phyloP scores from a whole-genome alignment of 2,888 invertebrate species.

The Sialis fuliginosa region DNA sequence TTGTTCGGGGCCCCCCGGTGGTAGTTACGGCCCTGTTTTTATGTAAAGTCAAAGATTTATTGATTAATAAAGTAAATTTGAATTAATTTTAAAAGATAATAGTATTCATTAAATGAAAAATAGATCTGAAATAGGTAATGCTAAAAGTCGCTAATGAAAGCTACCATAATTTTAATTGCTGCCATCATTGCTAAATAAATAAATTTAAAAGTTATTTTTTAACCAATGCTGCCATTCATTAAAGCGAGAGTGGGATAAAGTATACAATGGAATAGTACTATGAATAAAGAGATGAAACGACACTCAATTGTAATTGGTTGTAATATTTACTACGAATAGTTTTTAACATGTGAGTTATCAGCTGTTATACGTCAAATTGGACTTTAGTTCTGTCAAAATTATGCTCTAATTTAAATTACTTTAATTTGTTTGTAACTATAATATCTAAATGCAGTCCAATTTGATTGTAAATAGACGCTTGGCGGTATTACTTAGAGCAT shows the following conservation, averaged over 20 bases:
- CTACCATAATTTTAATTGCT: too few species aligned
- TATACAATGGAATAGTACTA: neutral
- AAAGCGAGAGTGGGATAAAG: too few species aligned
- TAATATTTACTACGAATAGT: too few species aligned
- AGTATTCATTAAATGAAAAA: too few species aligned
- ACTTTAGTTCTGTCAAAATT: neutral
- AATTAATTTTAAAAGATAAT: too few species aligned
- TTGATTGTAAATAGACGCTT: constrained; percentile 1
- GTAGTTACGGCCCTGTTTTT: neutral
- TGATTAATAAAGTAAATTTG: neutral
- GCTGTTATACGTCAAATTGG: constrained; percentile 3
- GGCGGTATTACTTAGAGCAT: neutral
- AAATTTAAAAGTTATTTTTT: too few species aligned
- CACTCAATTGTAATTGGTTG: neutral
- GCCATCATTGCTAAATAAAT: too few species aligned
- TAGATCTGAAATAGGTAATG: too few species aligned
- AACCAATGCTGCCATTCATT: too few species aligned
- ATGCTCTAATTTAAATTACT: neutral
- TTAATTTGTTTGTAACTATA: neutral
- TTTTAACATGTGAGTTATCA: neutral
- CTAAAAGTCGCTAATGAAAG: too few species aligned
- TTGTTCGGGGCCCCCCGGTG: too few species aligned
- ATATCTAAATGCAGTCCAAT: constrained; percentile 1
- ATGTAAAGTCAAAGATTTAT: neutral
- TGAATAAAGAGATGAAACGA: neutral